phyloP scores from a whole-genome alignment of 2,888 invertebrate genomes.

The Papilio gigon region DNA sequence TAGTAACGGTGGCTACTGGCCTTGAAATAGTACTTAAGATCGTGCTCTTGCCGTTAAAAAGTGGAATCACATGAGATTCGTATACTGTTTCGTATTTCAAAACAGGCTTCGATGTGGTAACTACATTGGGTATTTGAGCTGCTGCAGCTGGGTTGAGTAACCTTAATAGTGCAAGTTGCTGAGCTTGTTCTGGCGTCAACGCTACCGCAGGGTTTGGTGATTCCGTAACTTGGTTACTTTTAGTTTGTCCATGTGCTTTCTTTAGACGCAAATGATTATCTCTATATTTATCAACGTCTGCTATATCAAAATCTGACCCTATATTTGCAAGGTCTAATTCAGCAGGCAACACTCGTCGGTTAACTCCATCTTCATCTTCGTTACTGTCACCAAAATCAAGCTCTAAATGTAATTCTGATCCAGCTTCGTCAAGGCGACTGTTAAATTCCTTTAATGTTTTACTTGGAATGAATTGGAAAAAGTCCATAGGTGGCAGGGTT shows the following conservation, averaged over 20 bases:
- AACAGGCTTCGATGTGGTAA: conserved; percentile 90
- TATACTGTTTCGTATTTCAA: conserved; percentile 89
- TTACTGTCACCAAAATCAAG: conserved; percentile 92
- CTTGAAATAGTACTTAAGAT: conserved; percentile 90
- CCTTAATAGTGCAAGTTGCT: conserved; percentile 88
- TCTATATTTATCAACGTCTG: conserved; percentile 86
- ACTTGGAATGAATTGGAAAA: conserved; percentile 92
- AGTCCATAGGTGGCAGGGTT: conserved; percentile 93
- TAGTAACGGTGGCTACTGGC: conserved; percentile 89
- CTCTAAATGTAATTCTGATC: conserved; percentile 92
- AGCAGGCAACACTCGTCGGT: conserved; percentile 81
- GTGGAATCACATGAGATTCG: conserved; percentile 91
- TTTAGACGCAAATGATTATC: conserved; percentile 80
- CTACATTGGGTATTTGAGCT: conserved; percentile 85
- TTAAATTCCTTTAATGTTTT: conserved; percentile 94
- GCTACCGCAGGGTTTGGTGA: conserved; percentile 77
- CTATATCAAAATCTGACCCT: conserved; percentile 87
- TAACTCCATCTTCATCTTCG: conserved; percentile 82
- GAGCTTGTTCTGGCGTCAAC: conserved; percentile 87
- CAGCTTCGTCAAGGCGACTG: conserved; percentile 93
- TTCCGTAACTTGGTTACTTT: conserved; percentile 78
- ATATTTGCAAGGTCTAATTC: conserved; percentile 88
- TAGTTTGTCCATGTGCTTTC: conserved; percentile 76
- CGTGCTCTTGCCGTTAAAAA: conserved; percentile 89
- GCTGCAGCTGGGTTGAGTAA: conserved; percentile 87